Evolutionary conservation across 1,140 invertebrate genomes (phyloP), one percentile per base, ranked within the genome.

Genomic region (Sycophila sp.): DNA sequence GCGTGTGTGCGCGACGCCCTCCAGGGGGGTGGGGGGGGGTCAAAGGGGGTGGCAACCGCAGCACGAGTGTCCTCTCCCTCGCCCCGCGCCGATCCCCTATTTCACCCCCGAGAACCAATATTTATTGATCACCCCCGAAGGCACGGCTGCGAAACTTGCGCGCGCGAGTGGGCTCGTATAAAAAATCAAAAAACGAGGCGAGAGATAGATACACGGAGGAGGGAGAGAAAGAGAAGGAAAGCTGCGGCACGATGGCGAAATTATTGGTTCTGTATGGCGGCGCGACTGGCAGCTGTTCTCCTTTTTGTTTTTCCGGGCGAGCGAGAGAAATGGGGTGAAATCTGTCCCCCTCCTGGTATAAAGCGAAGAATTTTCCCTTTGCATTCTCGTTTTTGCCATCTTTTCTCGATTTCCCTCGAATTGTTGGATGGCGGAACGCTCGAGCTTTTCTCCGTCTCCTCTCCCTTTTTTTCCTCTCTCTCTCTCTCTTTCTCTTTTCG

Each of bases 41-140:
- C 38, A 26, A 82, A 81, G 80, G 82, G 80, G 85, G 85, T 79
- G 85, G 84, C 84, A 85, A 86, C 85, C 84, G 78, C 85, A 86
- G 83, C 78, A 79, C 73, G 77, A 81, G 77, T 84, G 78, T 84
- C 79, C 79, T 81, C 77, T 74, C 71, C 42, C 77, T 67, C 63
- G 4, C 36, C n/a, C 4, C 17, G n/a, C 55, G 34, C 65, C 30
- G 1, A 73, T 74, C 80, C 77, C 81, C 78, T 80, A 82, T 84
- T 82, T 83, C 76, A 79, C 81, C 80, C 81, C 77, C 62, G 78
- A 82, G 80, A 83, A 78, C 83, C 83, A 81, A 85, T 86, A 85
- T 86, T 86, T 86, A 86, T 85, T 78, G 85, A 86, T 85, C 81
- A 85, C 76, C 81, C 69, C 59, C 42, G 30, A 71, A 56, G 69